Percentiles rank a stretch among this genome's conserved stretches.
phyloP scores from a whole-genome alignment of 2,888 invertebrate genomes.

The Venustoraphidia nigricollis region DNA sequence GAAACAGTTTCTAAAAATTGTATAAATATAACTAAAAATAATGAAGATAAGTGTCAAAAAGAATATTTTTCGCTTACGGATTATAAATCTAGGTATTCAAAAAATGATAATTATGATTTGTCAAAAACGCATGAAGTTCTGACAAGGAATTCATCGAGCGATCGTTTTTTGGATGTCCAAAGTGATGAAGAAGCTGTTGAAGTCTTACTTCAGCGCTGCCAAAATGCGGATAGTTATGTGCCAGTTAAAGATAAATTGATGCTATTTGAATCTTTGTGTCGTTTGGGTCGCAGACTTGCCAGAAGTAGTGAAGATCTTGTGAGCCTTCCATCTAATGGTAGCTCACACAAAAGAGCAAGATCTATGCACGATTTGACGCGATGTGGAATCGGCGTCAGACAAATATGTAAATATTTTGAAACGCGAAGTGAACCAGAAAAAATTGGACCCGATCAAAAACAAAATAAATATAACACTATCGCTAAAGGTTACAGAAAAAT shows the following conservation, averaged over 20 bases:
- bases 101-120: background rate
- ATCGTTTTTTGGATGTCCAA: background rate
- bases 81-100: background rate
- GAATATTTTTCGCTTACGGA: slow-evolving; percentile 3
- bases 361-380: slow-evolving; percentile 48
- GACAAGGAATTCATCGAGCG: too few relatives aligned
- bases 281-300: slow-evolving; percentile 38
- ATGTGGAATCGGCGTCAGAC: slow-evolving; percentile 35
- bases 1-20: too few relatives aligned
- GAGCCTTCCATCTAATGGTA: slow-evolving; percentile 28
- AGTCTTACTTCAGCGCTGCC: slow-evolving; percentile 33
- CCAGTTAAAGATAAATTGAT: slow-evolving; percentile 55
- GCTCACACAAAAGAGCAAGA: slow-evolving; percentile 37
- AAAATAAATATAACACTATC: slow-evolving; percentile 5
- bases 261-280: slow-evolving; percentile 51
- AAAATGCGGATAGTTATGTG: slow-evolving; percentile 45
- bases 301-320: slow-evolving; percentile 46
- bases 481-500: slow-evolving; percentile 5
- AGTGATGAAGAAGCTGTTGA: slow-evolving; percentile 29
- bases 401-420: slow-evolving; percentile 57
- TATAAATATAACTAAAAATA: background rate
- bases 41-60: background rate
- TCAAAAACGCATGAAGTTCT: too few relatives aligned
- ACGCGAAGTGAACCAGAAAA: slow-evolving; percentile 23
- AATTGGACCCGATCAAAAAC: background rate